A percentile compares a stretch with the other conserved stretches of the same genome.
Evolutionary conservation across 2,113 vertebrate species (phyloP).

Genomic region (Sphaerodactylus townsendi): DNA sequence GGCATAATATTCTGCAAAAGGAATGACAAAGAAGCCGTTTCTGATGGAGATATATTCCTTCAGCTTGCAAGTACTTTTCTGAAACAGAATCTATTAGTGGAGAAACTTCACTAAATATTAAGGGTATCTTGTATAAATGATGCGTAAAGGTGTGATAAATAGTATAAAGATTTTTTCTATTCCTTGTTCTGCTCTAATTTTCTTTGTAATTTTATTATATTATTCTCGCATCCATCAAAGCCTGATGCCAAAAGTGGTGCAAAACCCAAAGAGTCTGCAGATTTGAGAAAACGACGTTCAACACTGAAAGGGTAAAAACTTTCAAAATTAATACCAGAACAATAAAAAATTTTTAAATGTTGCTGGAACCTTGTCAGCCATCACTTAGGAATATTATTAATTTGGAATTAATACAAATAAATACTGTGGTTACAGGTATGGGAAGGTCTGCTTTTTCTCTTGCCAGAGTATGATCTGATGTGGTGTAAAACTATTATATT

Average conservation of each 20-base stretch:
- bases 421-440: background rate
- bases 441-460: background rate
- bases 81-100: background rate
- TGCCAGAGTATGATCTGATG: background rate
- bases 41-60: background rate
- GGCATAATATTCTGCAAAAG: too few species aligned
- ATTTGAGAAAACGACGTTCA: conserved; percentile 1
- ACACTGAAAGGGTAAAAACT: conserved; percentile 17
- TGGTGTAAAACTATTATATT: too few species aligned
- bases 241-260: background rate
- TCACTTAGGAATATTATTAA: background rate
- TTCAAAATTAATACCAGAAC: background rate
- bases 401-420: background rate
- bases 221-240: conserved; percentile 9
- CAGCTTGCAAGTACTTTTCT: background rate
- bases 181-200: background rate
- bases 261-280: conserved; percentile 2
- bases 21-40: background rate
- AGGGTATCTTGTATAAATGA: background rate
- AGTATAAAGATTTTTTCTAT: background rate
- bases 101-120: background rate
- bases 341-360: background rate
- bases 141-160: background rate
- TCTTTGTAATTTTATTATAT: background rate
- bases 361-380: background rate